These are phyloP conservation scores for Sycophila sp. DNA, from an alignment of 1,140 invertebrate species.

Conservation along the genomic window DNA sequence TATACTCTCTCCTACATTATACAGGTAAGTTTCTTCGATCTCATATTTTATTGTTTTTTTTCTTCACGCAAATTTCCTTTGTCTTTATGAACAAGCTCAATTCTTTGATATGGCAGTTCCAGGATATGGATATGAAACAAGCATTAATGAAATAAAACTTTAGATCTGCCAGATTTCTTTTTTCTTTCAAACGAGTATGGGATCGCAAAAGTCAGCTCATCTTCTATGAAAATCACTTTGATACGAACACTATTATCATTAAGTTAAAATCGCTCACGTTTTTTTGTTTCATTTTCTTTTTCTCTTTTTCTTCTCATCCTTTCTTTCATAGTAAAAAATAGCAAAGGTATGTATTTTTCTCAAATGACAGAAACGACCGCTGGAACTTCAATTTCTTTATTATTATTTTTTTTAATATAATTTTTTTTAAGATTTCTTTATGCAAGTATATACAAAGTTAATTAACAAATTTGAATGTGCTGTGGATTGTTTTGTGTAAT, in stretches of 20 bases:
- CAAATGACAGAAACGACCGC: conserved; percentile 47
- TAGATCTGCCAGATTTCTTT: conserved; percentile 44
- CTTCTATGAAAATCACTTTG: conserved; percentile 35
- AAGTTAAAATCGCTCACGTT: conserved; percentile 35
- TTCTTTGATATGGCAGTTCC: conserved; percentile 72
- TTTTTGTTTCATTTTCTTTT: no score
- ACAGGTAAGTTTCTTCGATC: conserved; percentile 60
- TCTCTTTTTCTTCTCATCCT: no score
- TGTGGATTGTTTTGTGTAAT: conserved; percentile 33
- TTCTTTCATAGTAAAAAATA: conserved; percentile 17
- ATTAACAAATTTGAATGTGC: conserved; percentile 49
- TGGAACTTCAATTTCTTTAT: conserved; percentile 34
- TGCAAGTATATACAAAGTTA: conserved; percentile 47
- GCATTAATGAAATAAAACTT: conserved; percentile 37
- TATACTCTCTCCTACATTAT: no score
- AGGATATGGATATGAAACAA: conserved; percentile 66
- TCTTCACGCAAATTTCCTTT: conserved; percentile 51
- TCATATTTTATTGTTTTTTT: conserved; percentile 43
- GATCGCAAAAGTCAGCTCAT: conserved; percentile 34
- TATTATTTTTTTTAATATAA: conserved; percentile 36
- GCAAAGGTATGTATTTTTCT: conserved; percentile 34
- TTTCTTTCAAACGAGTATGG: conserved; percentile 28
- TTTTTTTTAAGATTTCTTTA: conserved; percentile 41
- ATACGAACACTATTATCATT: conserved; percentile 31
- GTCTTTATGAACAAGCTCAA: conserved; percentile 64